Base-by-base conservation (phyloP, 2,113 vertebrate genomes). In the Oreotrochilus melanogaster region DNA sequence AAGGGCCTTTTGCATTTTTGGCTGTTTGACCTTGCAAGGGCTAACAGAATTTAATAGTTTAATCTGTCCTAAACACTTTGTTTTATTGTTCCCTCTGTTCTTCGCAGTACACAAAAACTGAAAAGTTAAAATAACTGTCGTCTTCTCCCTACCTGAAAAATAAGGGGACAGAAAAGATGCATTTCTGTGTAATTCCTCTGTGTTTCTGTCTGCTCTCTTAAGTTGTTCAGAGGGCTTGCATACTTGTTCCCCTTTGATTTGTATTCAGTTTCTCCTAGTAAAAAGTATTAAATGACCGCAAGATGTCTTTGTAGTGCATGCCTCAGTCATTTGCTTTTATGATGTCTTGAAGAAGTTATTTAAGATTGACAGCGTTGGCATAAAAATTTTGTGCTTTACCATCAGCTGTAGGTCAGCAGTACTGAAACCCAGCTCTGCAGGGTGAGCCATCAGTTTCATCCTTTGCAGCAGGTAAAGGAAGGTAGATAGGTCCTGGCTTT, bases 371-470 rank as follows among this genome's bases (percentile, higher is more conserved):
- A 43, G 51, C 42, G 21, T 25, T 76, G 67, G 65, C 51, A 74
- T n/a, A 82, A 73, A 56, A 86, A 56, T 24, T 7, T 2, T 0
- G 0, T 81, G 51, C 25, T 62, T 83, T 88, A 19, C 86, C 15
- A 4, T 35, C 18, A 45, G 35, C 12, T 91, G 18, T 93, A 0
- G 0, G 0, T 64, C 0, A 1, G 47, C 48, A 31, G 18, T 71
- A 18, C 28, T 18, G 61, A 91, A 87, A 47, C 24, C 1, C 12
- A 47, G 43, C 33, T 81, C 51, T 56, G 48, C 57, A 14, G 14
- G 6, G 16, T 1, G 3, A 78, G 48, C 31, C 22, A 23, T 39
- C 27, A 27, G 16, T 24, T 83, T 54, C 3, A 9, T 62, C 11
- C 45, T 80, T 76, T 12, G 37, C 24, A 45, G 51, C 22, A 58